Evolutionary conservation across 1,140 invertebrate species (phyloP), one percentile per base, ranked within the genome.

Genomic region (Zelostemma sp.): DNA sequence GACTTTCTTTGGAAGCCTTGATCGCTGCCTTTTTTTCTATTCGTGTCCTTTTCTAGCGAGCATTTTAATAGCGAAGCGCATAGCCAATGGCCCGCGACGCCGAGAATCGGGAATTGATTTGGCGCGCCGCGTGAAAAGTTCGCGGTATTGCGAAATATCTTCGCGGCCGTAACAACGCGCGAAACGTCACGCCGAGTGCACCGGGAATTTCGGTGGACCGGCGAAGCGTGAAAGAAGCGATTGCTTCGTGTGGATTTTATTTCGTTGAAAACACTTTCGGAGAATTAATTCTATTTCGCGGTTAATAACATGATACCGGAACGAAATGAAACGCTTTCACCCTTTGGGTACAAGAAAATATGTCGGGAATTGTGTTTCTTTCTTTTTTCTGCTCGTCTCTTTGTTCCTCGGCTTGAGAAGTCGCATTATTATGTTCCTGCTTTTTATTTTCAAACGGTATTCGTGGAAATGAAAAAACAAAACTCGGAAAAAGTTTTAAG

Each of bases 31-130:
- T 47, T 25, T 28, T 47, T 49, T 49, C 8, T 35, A 15, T 55
- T 63, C 58, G 16, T 72, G 8, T 45, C 38, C 14, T 25, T 59
- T 43, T 28, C 12, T 53, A n/a, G n/a, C n/a, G n/a, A n/a, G n/a
- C 68, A 50, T 66, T 65, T 71, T 66, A 71, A 71, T 71, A 70
- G 60, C 59, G n/a, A 28, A 50, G 47, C 53, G 65, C 49, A 69
- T 59, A 51, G 49, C 49, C 49, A 50, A 33, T 18, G 41, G 48
- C 15, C 45, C 51, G 59, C 56, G 47, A 62, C 28, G 53, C 53
- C 51, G 56, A 64, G 33, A 50, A 51, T 51, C 41, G 53, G 33
- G 60, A 53, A 60, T 60, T 69, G 40, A 64, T 69, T 69, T 69
- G 40, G n/a, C 11, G 46, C n/a, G n/a, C 8, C 1, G 2, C 11